Conservation (phyloP, 2,888 invertebrate species). For the Bimastos eiseni region DNA sequence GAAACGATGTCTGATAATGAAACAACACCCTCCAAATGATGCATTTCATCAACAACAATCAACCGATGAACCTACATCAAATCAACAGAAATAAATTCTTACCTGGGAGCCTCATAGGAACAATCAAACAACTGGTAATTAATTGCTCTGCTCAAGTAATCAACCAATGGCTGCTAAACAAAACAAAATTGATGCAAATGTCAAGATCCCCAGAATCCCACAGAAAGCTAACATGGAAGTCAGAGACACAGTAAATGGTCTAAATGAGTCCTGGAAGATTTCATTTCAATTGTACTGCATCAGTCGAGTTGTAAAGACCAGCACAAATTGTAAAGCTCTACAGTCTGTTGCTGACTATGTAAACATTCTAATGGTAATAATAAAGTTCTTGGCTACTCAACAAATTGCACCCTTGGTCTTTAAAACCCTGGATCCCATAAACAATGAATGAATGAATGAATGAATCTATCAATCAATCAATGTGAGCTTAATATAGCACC, state of each 20-base stretch:
- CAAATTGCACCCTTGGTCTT: no score
- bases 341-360: no score
- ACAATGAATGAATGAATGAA: no score
- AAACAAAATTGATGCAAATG: not conserved
- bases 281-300: no score
- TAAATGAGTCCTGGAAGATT: not conserved
- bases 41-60: not conserved
- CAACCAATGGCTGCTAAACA: not conserved
- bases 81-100: not conserved
- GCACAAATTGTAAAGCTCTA: no score
- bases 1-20: conserved; percentile 4
- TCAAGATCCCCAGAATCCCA: not conserved
- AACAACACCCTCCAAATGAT: not conserved
- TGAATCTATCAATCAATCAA: no score
- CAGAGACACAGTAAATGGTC: not conserved
- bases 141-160: not conserved
- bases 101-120: not conserved
- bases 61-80: conserved; percentile 14
- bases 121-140: no score
- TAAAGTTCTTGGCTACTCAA: no score
- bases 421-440: no score
- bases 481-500: no score
- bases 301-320: no score
- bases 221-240: not conserved
- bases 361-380: no score